A percentile compares a stretch with the other conserved stretches of the same genome.
phyloP scores from a whole-genome alignment of 53 echinoderm and acorn worm genomes.

The Patiria pectinifera region DNA sequence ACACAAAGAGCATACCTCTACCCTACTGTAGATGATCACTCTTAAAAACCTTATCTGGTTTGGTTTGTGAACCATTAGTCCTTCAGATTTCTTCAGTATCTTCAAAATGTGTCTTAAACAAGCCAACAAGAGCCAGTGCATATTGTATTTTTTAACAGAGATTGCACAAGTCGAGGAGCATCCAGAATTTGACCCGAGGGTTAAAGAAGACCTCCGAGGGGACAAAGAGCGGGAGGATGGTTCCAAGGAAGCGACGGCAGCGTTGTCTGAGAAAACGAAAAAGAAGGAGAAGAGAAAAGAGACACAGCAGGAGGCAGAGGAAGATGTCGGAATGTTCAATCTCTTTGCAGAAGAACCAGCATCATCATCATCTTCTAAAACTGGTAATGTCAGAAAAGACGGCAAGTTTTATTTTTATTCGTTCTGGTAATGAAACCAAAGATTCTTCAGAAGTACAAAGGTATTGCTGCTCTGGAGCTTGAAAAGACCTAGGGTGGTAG shows the following conservation, averaged over 20 bases:
- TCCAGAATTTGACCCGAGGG: conserved; percentile 81
- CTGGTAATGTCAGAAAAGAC: conserved; percentile 5
- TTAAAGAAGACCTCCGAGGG: conserved; percentile 49
- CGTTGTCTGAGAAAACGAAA: background rate
- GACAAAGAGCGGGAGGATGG: background rate
- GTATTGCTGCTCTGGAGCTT: no score
- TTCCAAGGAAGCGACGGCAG: background rate
- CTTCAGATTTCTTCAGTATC: no score
- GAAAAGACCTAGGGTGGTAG: no score
- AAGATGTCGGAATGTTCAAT: conserved; percentile 75
- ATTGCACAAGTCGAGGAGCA: conserved; percentile 78
- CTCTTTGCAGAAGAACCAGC: conserved; percentile 80
- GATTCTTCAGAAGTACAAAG: no score
- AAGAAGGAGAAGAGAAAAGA: conserved; percentile 43
- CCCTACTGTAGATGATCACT: no score
- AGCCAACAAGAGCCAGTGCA: no score
- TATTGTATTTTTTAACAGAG: conserved; percentile 21
- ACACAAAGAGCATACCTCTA: no score
- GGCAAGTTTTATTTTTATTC: no score
- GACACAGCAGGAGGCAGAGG: conserved; percentile 43
- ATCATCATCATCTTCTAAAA: conserved; percentile 32
- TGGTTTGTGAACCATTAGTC: no score
- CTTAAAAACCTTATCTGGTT: no score
- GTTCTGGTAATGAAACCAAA: no score
- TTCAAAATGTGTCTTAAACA: no score